A percentile compares a stretch with the other conserved stretches of the same genome.
phyloP scores from a whole-genome alignment of 2,113 vertebrate genomes.

The Bungarus multicinctus region DNA sequence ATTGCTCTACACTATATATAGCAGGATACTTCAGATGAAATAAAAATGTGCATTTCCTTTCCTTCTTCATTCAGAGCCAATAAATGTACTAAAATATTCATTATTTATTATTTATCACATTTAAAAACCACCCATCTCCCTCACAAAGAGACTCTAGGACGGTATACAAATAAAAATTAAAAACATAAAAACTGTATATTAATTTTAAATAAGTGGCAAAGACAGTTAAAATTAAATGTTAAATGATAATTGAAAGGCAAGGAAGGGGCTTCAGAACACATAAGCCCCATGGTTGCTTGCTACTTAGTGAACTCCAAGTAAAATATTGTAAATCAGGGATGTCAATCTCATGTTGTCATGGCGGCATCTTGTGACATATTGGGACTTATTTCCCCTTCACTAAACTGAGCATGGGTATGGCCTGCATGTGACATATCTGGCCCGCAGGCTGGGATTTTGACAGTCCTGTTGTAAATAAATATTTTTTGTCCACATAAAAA shows the following conservation, averaged over 20 bases:
- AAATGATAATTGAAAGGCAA: neutral
- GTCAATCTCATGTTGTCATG: no score
- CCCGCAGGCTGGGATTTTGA: no score
- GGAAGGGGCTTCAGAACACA: neutral
- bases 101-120: no score
- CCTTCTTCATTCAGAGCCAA: neutral
- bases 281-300: neutral
- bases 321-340: neutral
- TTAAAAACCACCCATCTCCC: no score
- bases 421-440: no score
- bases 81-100: neutral
- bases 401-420: no score
- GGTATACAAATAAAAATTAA: neutral
- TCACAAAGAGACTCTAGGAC: no score
- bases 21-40: neutral
- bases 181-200: neutral
- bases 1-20: neutral
- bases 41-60: neutral
- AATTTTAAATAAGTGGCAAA: neutral
- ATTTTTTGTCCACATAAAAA: neutral
- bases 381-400: no score
- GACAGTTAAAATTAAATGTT: neutral
- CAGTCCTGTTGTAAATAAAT: no score
- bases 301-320: neutral
- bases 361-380: no score